Evolutionary conservation across 2,797 vertebrate genomes (phyloP), one percentile per base, ranked within the genome.

Genomic region (Hydrolagus colliei): DNA sequence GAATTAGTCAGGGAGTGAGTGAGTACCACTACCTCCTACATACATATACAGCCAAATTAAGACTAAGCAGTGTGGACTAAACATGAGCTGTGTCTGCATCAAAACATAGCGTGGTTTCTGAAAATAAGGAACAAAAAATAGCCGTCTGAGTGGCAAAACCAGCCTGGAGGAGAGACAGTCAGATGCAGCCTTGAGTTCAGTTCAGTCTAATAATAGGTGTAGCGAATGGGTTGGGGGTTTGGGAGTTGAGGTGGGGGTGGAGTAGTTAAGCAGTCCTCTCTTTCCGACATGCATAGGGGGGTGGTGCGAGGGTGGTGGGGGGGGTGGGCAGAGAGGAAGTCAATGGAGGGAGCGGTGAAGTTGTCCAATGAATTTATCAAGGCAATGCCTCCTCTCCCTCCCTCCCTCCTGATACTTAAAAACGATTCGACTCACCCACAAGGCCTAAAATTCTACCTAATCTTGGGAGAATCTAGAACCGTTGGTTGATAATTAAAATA

Each of bases 1-100:
- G 65, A 27, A 67, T 84, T 84, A 84, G 79, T 20, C 41, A 27
- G 41, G 20, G 79, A 67, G 79, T 84, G 68, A 84, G 71, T 35
- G 71, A 84, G 63, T 67, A 84, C 32, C 32, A 63, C 65, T 41
- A 84, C 65, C 79, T 84, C 79, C 65, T 20, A 52, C 32, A 68
- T 20, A 52, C 32, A 68, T 62, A 71, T 67, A 84, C 79, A 71
- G 27, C 79, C 67, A 71, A 11, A 52, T 68, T 84, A 84, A 18
- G 52, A 16, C 10, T 18, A 27, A 84, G 27, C 67, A 63, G 63
- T 84, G 79, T 52, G 65, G 79, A 84, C 65, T n/a, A 84, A 84
- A 71, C 79, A 84, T 35, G 71, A 68, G 79, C 79, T 68, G 79
- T 18, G 9, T 10, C 32, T 20, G 65, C 79, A 84, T 84, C 22